phyloP scores from a whole-genome alignment of 2,113 vertebrate genomes.

The Chiloscyllium plagiosum region DNA sequence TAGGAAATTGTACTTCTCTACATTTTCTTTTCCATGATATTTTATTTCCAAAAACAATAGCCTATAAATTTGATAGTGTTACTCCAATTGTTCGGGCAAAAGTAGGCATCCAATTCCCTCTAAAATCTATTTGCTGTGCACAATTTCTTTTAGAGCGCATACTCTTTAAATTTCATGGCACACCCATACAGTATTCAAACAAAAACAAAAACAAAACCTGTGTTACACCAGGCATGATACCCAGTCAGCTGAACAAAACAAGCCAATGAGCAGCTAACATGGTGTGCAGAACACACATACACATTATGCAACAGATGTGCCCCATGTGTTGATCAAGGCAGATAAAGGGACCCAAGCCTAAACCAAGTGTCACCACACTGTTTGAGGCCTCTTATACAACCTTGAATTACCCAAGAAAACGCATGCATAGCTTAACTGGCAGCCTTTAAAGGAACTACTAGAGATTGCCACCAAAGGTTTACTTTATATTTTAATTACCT shows the following conservation, averaged over 20 bases:
- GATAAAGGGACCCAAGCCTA: neutral
- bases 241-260: neutral
- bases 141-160: too few species aligned
- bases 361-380: neutral
- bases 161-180: neutral
- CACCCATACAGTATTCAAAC: neutral
- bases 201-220: neutral
- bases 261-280: neutral
- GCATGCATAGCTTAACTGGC: too few species aligned
- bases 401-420: neutral
- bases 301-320: neutral
- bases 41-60: neutral
- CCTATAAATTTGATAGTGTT: neutral
- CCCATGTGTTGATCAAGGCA: neutral
- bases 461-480: neutral
- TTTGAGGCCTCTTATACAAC: neutral
- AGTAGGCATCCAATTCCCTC: neutral
- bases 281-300: neutral
- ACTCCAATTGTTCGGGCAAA: neutral
- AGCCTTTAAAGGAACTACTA: neutral
- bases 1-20: neutral
- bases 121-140: neutral
- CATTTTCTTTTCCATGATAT: neutral
- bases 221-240: neutral
- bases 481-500: neutral